Evolutionary conservation across 2,113 vertebrate species (phyloP).

Genomic region (Rhea americana): DNA sequence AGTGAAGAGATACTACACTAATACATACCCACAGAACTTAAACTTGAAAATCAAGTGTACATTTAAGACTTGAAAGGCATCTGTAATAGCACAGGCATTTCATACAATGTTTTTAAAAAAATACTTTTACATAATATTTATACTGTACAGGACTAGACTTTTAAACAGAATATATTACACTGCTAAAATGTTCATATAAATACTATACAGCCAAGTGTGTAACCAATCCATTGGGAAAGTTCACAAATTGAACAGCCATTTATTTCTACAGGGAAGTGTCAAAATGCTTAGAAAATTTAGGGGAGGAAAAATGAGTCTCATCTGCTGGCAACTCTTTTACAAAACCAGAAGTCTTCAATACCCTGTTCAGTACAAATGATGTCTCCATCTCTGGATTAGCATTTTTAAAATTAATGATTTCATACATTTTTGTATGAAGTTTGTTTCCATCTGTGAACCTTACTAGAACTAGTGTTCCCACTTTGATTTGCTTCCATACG

Average conservation of each 20-base stretch:
- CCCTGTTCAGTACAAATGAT: neutral
- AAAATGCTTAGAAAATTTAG: neutral
- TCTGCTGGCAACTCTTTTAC: neutral
- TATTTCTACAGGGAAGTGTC: neutral
- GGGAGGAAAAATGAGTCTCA: neutral
- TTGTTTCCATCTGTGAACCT: neutral
- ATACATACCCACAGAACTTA: neutral
- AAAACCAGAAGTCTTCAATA: neutral
- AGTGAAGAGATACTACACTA: neutral
- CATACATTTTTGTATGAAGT: neutral
- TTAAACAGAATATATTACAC: slow-evolving; percentile 78
- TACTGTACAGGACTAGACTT: slow-evolving; percentile 69
- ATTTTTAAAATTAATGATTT: neutral
- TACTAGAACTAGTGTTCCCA: neutral
- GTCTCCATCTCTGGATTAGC: neutral
- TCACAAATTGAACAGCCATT: neutral
- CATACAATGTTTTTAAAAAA: slow-evolving; percentile 79
- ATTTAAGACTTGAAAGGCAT: slow-evolving; percentile 46
- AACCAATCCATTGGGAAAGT: slow-evolving; percentile 60
- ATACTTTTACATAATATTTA: slow-evolving; percentile 80
- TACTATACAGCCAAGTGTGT: slow-evolving; percentile 77
- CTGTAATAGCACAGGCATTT: slow-evolving; percentile 49
- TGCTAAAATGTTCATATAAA: slow-evolving; percentile 80
- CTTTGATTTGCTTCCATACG: neutral
- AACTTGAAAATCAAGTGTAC: slow-evolving; percentile 20